phyloP scores from a whole-genome alignment of 2,113 vertebrate species.

The Poicephalus gulielmi region DNA sequence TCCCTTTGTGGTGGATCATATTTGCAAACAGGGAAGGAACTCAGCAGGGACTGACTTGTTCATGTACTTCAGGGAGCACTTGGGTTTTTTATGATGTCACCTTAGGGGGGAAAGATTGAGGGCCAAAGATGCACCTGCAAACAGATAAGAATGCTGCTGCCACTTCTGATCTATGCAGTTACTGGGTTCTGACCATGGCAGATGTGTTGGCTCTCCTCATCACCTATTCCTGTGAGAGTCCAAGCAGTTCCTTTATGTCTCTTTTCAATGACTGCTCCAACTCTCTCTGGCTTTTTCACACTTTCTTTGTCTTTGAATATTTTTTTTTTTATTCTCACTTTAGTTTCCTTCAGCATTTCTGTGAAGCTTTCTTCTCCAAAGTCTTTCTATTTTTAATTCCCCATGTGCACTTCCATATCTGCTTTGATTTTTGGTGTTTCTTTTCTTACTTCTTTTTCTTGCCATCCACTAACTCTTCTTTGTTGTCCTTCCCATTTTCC shows the following conservation, averaged over 20 bases:
- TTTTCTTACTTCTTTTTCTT: not conserved
- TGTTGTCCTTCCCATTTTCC: not conserved
- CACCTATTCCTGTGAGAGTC: rapidly evolving
- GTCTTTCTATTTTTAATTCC: not conserved
- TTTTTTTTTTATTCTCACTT: not conserved
- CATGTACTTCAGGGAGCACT: not conserved
- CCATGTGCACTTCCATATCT: not conserved
- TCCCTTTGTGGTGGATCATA: rapidly evolving
- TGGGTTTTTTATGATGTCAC: not conserved
- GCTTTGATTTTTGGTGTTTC: not conserved
- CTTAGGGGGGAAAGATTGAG: not conserved
- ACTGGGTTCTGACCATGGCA: rapidly evolving
- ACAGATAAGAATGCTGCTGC: not conserved
- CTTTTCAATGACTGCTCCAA: not conserved
- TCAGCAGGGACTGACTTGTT: not conserved
- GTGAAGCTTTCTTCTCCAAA: not conserved
- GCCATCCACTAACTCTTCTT: not conserved
- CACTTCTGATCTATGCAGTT: rapidly evolving
- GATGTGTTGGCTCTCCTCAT: not conserved
- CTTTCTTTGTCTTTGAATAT: not conserved
- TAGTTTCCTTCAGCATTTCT: not conserved
- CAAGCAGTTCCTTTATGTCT: rapidly evolving
- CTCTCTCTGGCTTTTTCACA: not conserved
- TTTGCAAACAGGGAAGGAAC: not conserved
- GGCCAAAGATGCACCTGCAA: not conserved